A percentile compares a stretch with the other conserved stretches of the same genome.
These are phyloP conservation scores for Buphagus erythrorhynchus DNA, from an alignment of 2,797 vertebrate species.

Conservation along the genomic window DNA sequence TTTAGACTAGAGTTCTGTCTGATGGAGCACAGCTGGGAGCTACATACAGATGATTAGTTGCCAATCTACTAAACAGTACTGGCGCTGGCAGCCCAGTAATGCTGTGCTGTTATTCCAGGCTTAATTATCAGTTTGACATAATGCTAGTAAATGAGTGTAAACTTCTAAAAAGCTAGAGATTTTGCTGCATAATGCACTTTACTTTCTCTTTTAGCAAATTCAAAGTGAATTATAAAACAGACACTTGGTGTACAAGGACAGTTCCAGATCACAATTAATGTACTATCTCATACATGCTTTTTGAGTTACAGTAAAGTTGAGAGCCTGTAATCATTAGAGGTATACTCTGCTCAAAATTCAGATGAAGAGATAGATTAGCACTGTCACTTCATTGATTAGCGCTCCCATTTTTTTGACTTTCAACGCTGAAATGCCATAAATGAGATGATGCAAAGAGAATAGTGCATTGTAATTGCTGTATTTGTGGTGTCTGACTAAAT, in stretches of 20 bases:
- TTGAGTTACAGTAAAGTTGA: background rate
- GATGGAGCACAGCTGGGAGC: background rate
- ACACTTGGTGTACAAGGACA: background rate
- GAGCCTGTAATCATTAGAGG: background rate
- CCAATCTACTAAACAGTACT: background rate
- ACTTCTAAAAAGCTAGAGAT: background rate
- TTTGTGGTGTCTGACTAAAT: background rate
- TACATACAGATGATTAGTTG: background rate
- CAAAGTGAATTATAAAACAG: background rate
- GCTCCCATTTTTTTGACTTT: constrained; percentile 26
- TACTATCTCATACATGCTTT: background rate
- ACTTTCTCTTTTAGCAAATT: constrained; percentile 8
- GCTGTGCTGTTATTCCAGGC: background rate
- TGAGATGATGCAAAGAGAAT: background rate
- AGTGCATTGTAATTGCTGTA: background rate
- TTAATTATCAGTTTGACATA: background rate
- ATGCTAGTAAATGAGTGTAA: background rate
- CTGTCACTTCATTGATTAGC: constrained; percentile 57
- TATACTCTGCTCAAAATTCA: constrained; percentile 52
- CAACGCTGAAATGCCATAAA: background rate
- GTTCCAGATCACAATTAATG: constrained; percentile 5
- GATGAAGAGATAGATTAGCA: constrained; percentile 37
- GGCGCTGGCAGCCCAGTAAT: background rate
- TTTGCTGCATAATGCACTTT: background rate
- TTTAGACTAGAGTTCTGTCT: background rate